Conservation (phyloP, 2,888 invertebrate genomes). For the Dicyrtoma fusca region DNA sequence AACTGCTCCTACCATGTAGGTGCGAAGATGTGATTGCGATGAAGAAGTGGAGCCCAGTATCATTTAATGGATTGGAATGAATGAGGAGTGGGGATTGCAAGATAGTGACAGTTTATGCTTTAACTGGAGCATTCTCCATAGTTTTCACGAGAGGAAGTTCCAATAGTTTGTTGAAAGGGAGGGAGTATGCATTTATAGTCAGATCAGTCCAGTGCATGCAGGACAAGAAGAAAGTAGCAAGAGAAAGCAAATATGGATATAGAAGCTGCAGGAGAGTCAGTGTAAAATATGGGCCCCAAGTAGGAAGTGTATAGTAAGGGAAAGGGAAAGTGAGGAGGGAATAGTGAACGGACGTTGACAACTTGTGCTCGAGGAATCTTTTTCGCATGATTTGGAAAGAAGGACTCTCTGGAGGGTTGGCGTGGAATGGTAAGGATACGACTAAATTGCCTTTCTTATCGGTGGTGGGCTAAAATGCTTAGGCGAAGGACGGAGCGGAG, state of each 20-base stretch:
- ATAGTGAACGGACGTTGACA: slow-evolving; percentile 39
- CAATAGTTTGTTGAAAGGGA: not conserved
- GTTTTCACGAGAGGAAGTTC: too few relatives aligned
- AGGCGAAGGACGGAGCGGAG: too few relatives aligned
- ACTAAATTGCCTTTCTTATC: slow-evolving; percentile 45
- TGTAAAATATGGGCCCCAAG: too few relatives aligned
- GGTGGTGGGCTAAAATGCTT: not conserved
- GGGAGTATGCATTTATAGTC: too few relatives aligned
- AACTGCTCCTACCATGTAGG: too few relatives aligned
- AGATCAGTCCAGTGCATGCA: too few relatives aligned
- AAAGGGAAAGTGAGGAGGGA: not conserved
- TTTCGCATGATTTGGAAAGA: slow-evolving; percentile 41
- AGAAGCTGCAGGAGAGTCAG: not conserved
- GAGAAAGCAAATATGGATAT: not conserved
- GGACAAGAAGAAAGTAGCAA: not conserved
- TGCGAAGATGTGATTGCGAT: slow-evolving; percentile 17
- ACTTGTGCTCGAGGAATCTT: slow-evolving; percentile 34
- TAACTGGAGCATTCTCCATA: not conserved
- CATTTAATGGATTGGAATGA: slow-evolving; percentile 38
- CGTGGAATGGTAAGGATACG: slow-evolving; percentile 39
- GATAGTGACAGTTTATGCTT: slow-evolving; percentile 1
- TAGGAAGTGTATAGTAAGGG: too few relatives aligned
- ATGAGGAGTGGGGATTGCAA: slow-evolving; percentile 29
- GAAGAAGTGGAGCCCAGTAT: slow-evolving; percentile 24
- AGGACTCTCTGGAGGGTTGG: slow-evolving; percentile 39